Evolutionary conservation across 2,888 invertebrate species (phyloP).

Genomic region (Cyclophora punctaria): DNA sequence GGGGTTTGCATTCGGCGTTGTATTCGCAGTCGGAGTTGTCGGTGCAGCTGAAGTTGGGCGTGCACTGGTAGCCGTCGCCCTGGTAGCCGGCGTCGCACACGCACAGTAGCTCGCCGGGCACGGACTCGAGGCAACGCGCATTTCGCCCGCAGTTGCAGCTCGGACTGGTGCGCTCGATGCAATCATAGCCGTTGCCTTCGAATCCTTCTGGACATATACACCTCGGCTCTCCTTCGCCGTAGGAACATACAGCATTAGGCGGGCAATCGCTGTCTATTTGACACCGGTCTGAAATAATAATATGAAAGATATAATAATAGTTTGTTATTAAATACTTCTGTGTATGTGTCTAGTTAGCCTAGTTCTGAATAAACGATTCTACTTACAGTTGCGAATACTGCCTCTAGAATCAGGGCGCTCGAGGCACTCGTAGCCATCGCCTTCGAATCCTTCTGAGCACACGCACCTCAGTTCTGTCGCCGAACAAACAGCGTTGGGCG

Average conservation of each 20-base stretch:
- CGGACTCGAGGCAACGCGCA: conserved; percentile 84
- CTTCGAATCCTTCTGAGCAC: conserved; percentile 88
- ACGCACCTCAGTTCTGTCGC: conserved; percentile 73
- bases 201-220: conserved; percentile 90
- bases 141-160: conserved; percentile 80
- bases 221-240: conserved; percentile 32
- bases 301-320: no score
- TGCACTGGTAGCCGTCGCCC: conserved; percentile 88
- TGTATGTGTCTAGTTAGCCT: no score
- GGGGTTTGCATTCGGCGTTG: conserved; percentile 83
- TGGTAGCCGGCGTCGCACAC: conserved; percentile 86
- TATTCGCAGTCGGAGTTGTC: conserved; percentile 79
- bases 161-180: conserved; percentile 67
- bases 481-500: conserved; percentile 86
- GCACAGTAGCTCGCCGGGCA: conserved; percentile 80
- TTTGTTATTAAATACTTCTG: no score
- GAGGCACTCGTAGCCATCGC: conserved; percentile 86
- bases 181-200: conserved; percentile 87
- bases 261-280: conserved; percentile 86
- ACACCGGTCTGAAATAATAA: conserved; percentile 78
- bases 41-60: conserved; percentile 78
- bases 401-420: conserved; percentile 33
- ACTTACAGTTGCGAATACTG: no score
- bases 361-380: no score
- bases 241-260: conserved; percentile 85